Conservation (phyloP, 2,888 invertebrate genomes). For the Eupithecia centaureata region DNA sequence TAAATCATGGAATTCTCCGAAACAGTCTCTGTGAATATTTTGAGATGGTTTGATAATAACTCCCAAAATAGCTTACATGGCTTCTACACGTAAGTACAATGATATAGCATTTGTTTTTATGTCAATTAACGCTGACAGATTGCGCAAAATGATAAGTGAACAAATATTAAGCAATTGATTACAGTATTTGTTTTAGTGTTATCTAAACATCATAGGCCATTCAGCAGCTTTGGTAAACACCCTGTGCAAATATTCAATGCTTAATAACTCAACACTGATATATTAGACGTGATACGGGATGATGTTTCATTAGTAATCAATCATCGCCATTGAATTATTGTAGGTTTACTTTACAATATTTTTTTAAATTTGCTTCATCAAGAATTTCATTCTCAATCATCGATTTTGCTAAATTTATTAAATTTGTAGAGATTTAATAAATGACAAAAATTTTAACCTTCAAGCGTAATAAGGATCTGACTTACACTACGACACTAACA, state of each 20-base stretch:
- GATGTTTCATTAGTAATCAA: conserved; percentile 29
- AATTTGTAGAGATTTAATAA: neutral
- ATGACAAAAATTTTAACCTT: neutral
- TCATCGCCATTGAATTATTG: neutral
- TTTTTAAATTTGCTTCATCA: too few relatives aligned
- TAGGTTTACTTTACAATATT: neutral
- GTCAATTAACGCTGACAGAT: conserved; percentile 21
- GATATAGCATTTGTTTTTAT: conserved; percentile 9
- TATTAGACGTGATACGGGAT: conserved; percentile 44
- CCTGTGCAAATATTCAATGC: conserved; percentile 58
- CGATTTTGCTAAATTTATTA: too few relatives aligned
- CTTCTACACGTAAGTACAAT: neutral
- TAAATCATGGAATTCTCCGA: neutral
- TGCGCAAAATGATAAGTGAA: conserved; percentile 46
- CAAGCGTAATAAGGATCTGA: neutral
- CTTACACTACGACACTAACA: too few relatives aligned
- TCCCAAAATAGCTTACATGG: neutral
- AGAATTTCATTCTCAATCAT: too few relatives aligned
- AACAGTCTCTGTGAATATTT: neutral
- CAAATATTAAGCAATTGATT: conserved; percentile 56
- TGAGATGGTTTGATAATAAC: neutral
- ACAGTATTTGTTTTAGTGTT: conserved; percentile 50
- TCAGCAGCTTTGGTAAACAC: conserved; percentile 57
- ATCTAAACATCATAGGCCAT: conserved; percentile 56
- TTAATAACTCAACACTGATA: conserved; percentile 57